Evolutionary conservation across 1,140 invertebrate genomes (phyloP), one percentile per base, ranked within the genome.

Genomic region (Heliothis virescens): DNA sequence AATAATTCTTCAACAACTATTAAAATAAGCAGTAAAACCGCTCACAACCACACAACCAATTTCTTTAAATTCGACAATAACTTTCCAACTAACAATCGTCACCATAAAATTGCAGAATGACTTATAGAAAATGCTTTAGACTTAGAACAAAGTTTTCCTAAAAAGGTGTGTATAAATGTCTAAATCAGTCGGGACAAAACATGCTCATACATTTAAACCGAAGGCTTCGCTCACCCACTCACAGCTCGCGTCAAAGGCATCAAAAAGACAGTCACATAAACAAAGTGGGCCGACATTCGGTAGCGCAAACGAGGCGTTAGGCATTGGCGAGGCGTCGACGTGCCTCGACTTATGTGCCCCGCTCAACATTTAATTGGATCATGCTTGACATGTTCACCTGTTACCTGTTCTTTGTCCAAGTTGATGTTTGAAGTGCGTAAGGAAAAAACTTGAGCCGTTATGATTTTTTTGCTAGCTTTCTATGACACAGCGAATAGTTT

Each of bases 261-360:
- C 62, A 67, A 67, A 67, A 67, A 48, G 63, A 10, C 16, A 21
- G 67, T 71, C 48, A 29, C 67, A 71, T 71, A 71, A 71, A 71
- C 67, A 53, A 71, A 71, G 67, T 52, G 29, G 48, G 47, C 48
- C 48, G 67, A 71, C 67, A 71, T 71, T 71, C 48, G 67, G 67
- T 71, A 53, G 48, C 67, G 15, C 48, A 71, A 71, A 71, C 67
- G 48, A 71, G 67, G 48, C 48, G 48, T 71, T 26, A 71, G 67
- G 18, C 62, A 26, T 62, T 62, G 21, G 26, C 59, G 59, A 62
- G 26, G 57, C 57, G 21, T 12, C 57, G 18, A 71, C 67, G 16
- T 15, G 65, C 18, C 47, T 50, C 67, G 48, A 71, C 48, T 71
- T 71, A 53, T 71, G 21, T 48, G 48, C 48, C 18, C 2, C n/a